Percentiles rank a stretch among this genome's conserved stretches.
These are phyloP conservation scores for Actinia equina DNA, from an alignment of 64 coral and sea anemone genomes.

Conservation along the genomic window DNA sequence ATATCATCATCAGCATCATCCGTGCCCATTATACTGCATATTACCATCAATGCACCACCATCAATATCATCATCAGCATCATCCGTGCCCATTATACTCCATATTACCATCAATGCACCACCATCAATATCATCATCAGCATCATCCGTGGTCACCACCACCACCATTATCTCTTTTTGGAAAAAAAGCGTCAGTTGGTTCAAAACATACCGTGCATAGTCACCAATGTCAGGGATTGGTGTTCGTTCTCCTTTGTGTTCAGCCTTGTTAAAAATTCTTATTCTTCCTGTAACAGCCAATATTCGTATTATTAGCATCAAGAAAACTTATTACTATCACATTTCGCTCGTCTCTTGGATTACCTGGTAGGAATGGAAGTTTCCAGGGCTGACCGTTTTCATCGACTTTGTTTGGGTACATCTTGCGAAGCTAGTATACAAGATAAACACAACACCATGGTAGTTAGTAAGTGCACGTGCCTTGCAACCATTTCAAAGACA, in stretches of 20 bases:
- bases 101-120: too few species aligned
- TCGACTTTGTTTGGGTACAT: conserved; percentile 87
- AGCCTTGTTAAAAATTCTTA: conserved; percentile 77
- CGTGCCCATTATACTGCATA: too few species aligned
- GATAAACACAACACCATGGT: neutral
- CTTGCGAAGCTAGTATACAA: conserved; percentile 70
- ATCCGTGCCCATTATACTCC: too few species aligned
- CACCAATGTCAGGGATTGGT: conserved; percentile 81
- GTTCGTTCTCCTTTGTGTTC: conserved; percentile 78
- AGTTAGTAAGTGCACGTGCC: too few species aligned
- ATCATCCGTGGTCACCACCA: too few species aligned
- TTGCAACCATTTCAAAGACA: too few species aligned
- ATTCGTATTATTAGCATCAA: neutral
- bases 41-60: too few species aligned
- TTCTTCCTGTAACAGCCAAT: conserved; percentile 49
- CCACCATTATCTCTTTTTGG: too few species aligned
- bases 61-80: too few species aligned
- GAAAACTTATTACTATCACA: too few species aligned
- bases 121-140: neutral
- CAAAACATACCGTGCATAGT: conserved; percentile 41
- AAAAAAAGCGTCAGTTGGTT: neutral
- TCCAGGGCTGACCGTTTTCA: conserved; percentile 82
- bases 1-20: too few species aligned
- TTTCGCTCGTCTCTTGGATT: neutral
- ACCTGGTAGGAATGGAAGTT: conserved; percentile 89